A percentile compares a stretch with the other conserved stretches of the same genome.
These are phyloP conservation scores for Salvelinus alpinus DNA, from an alignment of 2,113 vertebrate genomes.

Conservation along the genomic window DNA sequence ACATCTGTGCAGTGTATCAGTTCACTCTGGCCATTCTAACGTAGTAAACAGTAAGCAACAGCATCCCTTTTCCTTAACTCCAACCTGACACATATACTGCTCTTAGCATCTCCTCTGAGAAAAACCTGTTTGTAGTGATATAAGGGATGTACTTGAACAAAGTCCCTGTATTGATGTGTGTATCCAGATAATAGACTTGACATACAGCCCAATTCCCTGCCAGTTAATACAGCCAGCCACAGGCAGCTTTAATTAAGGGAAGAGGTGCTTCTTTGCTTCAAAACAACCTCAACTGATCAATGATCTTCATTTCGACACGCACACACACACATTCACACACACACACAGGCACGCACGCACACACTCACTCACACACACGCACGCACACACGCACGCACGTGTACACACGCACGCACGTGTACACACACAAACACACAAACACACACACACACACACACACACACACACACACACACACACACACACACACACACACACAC, in stretches of 20 bases:
- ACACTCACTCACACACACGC: neutral
- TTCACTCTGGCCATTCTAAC: neutral
- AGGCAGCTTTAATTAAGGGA: slow-evolving; percentile 65
- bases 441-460: slow-evolving; percentile 1
- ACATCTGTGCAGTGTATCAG: neutral
- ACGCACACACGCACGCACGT: neutral
- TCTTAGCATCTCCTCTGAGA: slow-evolving; percentile 6
- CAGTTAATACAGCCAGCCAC: slow-evolving; percentile 53
- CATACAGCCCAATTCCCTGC: slow-evolving; percentile 51
- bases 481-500: neutral
- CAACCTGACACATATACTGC: slow-evolving; percentile 9
- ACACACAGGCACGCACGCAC: neutral
- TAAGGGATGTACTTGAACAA: slow-evolving; percentile 26
- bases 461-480: neutral
- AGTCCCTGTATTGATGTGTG: slow-evolving; percentile 40
- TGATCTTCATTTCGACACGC: slow-evolving; percentile 52
- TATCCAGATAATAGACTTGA: slow-evolving; percentile 55
- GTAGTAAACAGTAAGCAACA: too few relatives aligned
- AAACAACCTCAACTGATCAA: slow-evolving; percentile 54
- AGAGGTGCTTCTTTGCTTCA: slow-evolving; percentile 41
- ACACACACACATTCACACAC: slow-evolving; percentile 1
- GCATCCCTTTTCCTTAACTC: neutral
- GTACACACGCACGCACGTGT: neutral
- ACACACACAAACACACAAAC: neutral
- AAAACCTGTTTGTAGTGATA: slow-evolving; percentile 25